Conservation (phyloP, 2,797 vertebrate species). For the Pseudotriccus pelzelni region DNA sequence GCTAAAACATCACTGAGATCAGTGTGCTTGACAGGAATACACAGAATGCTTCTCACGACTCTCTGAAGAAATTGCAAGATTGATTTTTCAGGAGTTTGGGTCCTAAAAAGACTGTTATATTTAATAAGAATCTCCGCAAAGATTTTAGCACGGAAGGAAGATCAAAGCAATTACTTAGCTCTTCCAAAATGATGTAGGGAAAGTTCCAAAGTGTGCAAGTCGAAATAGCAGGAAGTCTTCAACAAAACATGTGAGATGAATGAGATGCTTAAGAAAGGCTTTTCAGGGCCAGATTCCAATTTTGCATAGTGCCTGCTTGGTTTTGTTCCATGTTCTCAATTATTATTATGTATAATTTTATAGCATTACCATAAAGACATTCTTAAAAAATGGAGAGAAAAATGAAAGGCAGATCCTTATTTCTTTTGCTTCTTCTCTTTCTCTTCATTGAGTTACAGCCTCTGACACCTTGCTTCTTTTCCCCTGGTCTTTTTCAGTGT, state of each 20-base stretch:
- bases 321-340: slow-evolving; percentile 42
- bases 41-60: neutral
- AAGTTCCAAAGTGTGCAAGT: neutral
- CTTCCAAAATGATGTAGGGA: neutral
- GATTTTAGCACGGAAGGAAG: neutral
- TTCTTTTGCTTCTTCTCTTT: neutral
- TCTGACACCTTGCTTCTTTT: neutral
- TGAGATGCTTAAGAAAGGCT: slow-evolving; percentile 1
- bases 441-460: neutral
- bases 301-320: slow-evolving; percentile 37
- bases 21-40: neutral
- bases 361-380: neutral
- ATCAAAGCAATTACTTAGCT: slow-evolving; percentile 30
- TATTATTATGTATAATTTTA: neutral
- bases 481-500: neutral
- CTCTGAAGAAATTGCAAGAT: neutral
- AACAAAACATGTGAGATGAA: neutral
- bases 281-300: slow-evolving; percentile 26
- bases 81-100: slow-evolving; percentile 5
- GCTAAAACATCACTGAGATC: neutral
- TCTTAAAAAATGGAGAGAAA: neutral
- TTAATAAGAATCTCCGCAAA: slow-evolving; percentile 1
- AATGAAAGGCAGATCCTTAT: neutral
- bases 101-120: neutral
- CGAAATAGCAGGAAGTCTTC: slow-evolving; percentile 11